phyloP scores from a whole-genome alignment of 2,888 invertebrate genomes.

The Zygogramma bicolorata region DNA sequence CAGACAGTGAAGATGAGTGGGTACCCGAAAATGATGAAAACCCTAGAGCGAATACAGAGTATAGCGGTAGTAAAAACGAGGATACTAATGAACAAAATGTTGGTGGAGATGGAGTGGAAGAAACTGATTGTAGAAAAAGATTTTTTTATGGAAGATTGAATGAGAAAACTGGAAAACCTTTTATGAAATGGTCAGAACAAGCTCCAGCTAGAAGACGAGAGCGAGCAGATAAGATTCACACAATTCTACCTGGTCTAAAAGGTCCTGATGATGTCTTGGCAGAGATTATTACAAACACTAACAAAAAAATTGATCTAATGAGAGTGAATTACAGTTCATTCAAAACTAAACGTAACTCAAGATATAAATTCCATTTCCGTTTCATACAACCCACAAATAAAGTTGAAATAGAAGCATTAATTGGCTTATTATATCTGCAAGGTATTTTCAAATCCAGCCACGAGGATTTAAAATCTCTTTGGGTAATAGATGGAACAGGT shows the following conservation, averaged over 20 bases:
- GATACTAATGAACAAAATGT: not conserved
- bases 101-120: not conserved
- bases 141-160: not conserved
- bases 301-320: constrained; percentile 8
- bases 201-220: not conserved
- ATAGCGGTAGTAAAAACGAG: not conserved
- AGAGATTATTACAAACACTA: constrained; percentile 1
- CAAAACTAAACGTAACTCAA: constrained; percentile 3
- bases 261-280: not conserved
- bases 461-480: constrained; percentile 40
- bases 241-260: not conserved
- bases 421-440: constrained; percentile 42
- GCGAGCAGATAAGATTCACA: not conserved
- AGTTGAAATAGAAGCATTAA: constrained; percentile 37
- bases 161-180: not conserved
- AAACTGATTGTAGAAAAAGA: not conserved
- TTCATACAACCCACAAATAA: constrained; percentile 15
- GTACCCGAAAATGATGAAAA: not conserved
- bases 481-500: constrained; percentile 43
- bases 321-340: constrained; percentile 7
- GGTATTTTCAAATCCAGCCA: constrained; percentile 46
- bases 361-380: not conserved
- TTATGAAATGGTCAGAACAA: constrained; percentile 2
- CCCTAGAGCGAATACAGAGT: not conserved
- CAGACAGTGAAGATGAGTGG: constrained; percentile 9